Evolutionary conservation across 1,140 invertebrate genomes (phyloP).

Genomic region (Rhyzopertha dominica): DNA sequence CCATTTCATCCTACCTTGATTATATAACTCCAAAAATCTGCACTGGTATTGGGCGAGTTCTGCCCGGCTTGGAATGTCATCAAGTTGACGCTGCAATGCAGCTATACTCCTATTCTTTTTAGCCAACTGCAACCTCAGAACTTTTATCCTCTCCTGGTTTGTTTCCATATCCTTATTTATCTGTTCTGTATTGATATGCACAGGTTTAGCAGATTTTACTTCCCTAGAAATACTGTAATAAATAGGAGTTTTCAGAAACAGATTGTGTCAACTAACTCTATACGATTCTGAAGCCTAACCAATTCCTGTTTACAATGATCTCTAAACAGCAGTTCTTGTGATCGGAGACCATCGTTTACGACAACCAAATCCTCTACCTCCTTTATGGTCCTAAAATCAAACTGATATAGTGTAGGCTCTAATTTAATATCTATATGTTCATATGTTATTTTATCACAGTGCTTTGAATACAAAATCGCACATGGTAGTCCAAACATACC

Average conservation of each 20-base stretch:
- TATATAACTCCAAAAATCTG: slow-evolving; percentile 93
- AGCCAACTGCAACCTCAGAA: slow-evolving; percentile 61
- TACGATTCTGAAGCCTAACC: slow-evolving; percentile 52
- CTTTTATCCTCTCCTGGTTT: slow-evolving; percentile 54
- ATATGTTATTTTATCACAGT: too few species aligned
- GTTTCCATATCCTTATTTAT: slow-evolving; percentile 53
- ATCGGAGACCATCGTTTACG: slow-evolving; percentile 67
- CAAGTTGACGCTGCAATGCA: slow-evolving; percentile 70
- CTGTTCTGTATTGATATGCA: slow-evolving; percentile 47
- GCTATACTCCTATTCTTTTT: slow-evolving; percentile 80
- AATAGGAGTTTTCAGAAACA: slow-evolving; percentile 12
- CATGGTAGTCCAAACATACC: too few species aligned
- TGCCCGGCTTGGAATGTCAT: slow-evolving; percentile 85
- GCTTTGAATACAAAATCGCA: too few species aligned
- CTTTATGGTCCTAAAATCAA: slow-evolving; percentile 53
- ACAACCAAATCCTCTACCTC: slow-evolving; percentile 61
- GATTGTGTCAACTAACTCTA: slow-evolving; percentile 47
- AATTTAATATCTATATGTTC: background rate
- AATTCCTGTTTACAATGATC: slow-evolving; percentile 68
- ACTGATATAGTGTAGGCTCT: background rate
- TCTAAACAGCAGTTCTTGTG: slow-evolving; percentile 69
- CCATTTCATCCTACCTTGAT: too few species aligned
- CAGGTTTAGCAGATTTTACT: slow-evolving; percentile 46
- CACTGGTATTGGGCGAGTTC: slow-evolving; percentile 94
- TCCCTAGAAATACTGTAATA: slow-evolving; percentile 43